Evolutionary conservation across 2,888 invertebrate genomes (phyloP), one percentile per base, ranked within the genome.

Genomic region (Drosophila parthenogenetica): DNA sequence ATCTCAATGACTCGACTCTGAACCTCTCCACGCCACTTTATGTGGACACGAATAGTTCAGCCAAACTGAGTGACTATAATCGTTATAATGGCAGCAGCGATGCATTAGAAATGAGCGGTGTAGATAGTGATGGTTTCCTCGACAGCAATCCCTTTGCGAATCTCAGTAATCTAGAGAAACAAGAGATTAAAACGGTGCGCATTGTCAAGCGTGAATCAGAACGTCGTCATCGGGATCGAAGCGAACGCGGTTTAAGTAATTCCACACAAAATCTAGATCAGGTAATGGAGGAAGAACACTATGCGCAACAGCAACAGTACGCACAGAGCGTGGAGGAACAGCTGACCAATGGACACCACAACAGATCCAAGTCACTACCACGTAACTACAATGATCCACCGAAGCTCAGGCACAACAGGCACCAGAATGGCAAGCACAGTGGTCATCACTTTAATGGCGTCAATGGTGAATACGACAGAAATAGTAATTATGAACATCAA

Each of bases 151-250:
- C 90, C 1, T 92, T 92, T 68, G 89, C 94, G 66, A 95, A 95
- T 84, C 93, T 96, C 54, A 95, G 93, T 22, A 94, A 94, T 89
- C 95, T 96, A 62, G 98, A 98, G 89, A 97, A 97, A 81, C 95
- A 96, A 91, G 97, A 98, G 92, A 97, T 97, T 65, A 97, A 98
- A 93, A 98, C 98, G 0, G 98, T 98, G 16, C 94, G 98, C 66
- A 98, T 98, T 86, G 98, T 98, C 0, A 98, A 98, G 92, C 93
- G 98, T 13, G 97, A 98, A 91, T 97, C 97, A 19, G 98, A 97
- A 91, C 94, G 97, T 57, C 93, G 98, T 0, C 97, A 97, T 89
- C 93, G 96, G 50, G 97, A 97, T 85, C 93, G 96, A 58, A 93
- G 96, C 49, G 97, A 97, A 84, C 95, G 96, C 49, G 94, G 93